Conservation (phyloP, 2,797 vertebrate species). For the Pseudomugil tenellus region DNA sequence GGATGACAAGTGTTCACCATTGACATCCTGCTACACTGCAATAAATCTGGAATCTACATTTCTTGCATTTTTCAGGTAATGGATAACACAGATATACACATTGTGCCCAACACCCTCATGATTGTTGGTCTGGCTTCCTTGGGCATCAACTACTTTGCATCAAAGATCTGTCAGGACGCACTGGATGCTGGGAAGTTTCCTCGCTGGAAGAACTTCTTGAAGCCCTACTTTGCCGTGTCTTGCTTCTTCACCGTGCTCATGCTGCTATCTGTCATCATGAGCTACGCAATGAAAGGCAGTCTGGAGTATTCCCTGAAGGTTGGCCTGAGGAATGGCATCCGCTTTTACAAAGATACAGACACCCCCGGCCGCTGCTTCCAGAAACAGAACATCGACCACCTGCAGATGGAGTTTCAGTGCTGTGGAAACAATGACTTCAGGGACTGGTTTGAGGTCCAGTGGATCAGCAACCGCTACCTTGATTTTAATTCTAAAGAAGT, state of each 20-base stretch:
- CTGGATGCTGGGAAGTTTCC: constrained; percentile 82
- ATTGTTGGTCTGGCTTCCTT: constrained; percentile 83
- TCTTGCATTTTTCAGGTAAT: constrained; percentile 76
- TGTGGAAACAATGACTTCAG: constrained; percentile 87
- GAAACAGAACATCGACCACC: constrained; percentile 87
- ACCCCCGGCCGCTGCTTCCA: constrained; percentile 89
- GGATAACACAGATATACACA: constrained; percentile 84
- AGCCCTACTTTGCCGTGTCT: constrained; percentile 81
- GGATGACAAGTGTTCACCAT: background rate
- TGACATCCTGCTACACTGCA: background rate
- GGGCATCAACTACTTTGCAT: constrained; percentile 84
- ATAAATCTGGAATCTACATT: background rate
- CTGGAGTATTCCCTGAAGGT: constrained; percentile 84
- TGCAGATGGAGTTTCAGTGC: constrained; percentile 89
- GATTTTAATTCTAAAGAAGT: constrained; percentile 89
- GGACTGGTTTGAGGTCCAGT: constrained; percentile 93
- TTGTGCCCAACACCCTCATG: constrained; percentile 87
- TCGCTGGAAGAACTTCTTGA: constrained; percentile 83
- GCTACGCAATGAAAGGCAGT: constrained; percentile 84
- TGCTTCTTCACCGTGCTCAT: constrained; percentile 84
- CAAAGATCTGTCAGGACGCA: constrained; percentile 84
- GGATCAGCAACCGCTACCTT: constrained; percentile 91
- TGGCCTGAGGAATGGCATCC: constrained; percentile 85
- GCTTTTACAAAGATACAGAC: constrained; percentile 92
- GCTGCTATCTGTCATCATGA: constrained; percentile 83